Conservation (phyloP, 2,113 vertebrate genomes). For the Xyliphius kryptos region DNA sequence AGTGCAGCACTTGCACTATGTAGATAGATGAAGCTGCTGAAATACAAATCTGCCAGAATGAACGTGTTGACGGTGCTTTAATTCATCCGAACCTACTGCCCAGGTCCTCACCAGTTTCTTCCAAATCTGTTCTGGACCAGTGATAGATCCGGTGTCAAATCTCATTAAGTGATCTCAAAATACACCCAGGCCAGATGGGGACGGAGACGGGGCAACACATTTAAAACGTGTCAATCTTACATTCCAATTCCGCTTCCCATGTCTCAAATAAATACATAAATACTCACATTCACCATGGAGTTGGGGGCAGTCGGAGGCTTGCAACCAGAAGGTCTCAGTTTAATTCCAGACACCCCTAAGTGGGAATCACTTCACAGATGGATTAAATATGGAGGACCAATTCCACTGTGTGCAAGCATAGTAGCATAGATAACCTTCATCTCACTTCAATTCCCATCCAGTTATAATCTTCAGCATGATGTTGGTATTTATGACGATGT, state of each 20-base stretch:
- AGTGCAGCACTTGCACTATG: slow-evolving; percentile 48
- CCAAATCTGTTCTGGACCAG: slow-evolving; percentile 23
- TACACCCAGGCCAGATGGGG: slow-evolving; percentile 35
- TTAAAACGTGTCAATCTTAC: slow-evolving; percentile 35
- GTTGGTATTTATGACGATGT: no score
- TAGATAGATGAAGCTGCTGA: slow-evolving; percentile 52
- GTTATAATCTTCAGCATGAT: no score
- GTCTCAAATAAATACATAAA: slow-evolving; percentile 25
- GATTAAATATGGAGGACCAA: no score
- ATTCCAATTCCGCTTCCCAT: slow-evolving; percentile 27
- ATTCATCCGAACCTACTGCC: slow-evolving; percentile 57
- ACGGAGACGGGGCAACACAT: slow-evolving; percentile 23
- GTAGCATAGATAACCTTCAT: no score
- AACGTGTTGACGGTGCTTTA: slow-evolving; percentile 65
- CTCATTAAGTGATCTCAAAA: slow-evolving; percentile 48
- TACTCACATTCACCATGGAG: no score
- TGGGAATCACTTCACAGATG: no score
- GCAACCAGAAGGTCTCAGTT: no score
- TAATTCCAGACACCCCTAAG: no score
- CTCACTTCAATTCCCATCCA: no score
- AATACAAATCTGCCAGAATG: slow-evolving; percentile 52
- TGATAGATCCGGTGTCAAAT: slow-evolving; percentile 48
- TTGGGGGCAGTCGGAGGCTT: no score
- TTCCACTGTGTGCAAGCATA: no score
- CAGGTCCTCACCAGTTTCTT: slow-evolving; percentile 16